Conservation (phyloP, 2,113 vertebrate species). For the Corythoichthys intestinalis region DNA sequence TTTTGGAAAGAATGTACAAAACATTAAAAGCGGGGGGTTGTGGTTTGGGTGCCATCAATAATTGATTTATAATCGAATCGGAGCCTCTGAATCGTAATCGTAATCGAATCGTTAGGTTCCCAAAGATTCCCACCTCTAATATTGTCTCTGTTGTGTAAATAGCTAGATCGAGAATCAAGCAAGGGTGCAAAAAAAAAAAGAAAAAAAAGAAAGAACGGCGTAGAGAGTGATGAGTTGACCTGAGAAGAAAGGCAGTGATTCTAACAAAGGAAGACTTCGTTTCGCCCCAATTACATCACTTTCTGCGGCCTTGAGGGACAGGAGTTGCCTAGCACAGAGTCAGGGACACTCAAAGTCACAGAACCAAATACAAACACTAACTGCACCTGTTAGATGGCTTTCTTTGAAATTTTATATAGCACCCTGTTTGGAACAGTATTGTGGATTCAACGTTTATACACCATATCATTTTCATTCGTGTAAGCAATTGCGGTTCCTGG, state of each 20-base stretch:
- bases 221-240: slow-evolving; percentile 12
- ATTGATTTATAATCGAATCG: too few relatives aligned
- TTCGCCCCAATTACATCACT: slow-evolving; percentile 49
- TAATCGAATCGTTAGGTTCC: too few relatives aligned
- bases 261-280: slow-evolving; percentile 56
- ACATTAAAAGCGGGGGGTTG: too few relatives aligned
- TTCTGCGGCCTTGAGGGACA: slow-evolving; percentile 35
- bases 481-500: too few relatives aligned
- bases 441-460: not conserved
- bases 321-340: slow-evolving; percentile 36
- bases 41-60: too few relatives aligned
- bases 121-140: too few relatives aligned
- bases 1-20: too few relatives aligned
- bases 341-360: slow-evolving; percentile 45
- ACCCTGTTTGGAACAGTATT: not conserved
- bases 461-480: not conserved
- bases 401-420: not conserved
- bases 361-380: slow-evolving; percentile 15
- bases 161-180: slow-evolving; percentile 15
- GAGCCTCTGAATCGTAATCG: too few relatives aligned
- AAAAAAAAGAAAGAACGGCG: too few relatives aligned
- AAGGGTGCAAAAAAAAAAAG: not conserved
- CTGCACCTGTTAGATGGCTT: slow-evolving; percentile 7
- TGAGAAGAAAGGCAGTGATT: slow-evolving; percentile 34
- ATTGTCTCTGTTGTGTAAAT: not conserved